These are phyloP conservation scores for Gambelia wislizenii DNA, from an alignment of 2,797 vertebrate genomes.

Conservation along the genomic window DNA sequence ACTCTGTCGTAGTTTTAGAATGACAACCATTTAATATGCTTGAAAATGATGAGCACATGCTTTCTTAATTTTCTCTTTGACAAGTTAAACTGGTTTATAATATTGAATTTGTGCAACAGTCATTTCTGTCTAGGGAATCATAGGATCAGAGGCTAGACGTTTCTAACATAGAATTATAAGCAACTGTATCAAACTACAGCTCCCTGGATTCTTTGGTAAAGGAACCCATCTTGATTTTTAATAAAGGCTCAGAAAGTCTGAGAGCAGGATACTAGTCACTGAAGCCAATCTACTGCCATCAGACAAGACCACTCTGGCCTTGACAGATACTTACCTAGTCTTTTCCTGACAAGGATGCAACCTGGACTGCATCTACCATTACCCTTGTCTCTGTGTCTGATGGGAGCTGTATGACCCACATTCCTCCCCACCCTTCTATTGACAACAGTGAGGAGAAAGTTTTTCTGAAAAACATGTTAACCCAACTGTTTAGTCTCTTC, in stretches of 20 bases:
- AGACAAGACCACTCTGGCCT: neutral
- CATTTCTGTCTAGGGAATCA: neutral
- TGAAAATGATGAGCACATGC: neutral
- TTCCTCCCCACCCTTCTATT: neutral
- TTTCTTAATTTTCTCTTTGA: neutral
- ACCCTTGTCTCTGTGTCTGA: neutral
- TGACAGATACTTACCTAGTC: neutral
- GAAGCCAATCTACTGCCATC: neutral
- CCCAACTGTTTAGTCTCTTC: neutral
- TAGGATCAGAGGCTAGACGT: neutral
- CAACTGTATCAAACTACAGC: neutral
- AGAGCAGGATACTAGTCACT: neutral
- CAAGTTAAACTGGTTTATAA: neutral
- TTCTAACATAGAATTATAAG: neutral
- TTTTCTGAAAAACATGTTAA: too few species aligned
- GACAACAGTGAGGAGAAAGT: neutral
- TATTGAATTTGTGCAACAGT: neutral
- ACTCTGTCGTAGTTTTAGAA: too few species aligned
- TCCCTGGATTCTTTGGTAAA: neutral
- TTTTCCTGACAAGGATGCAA: too few species aligned
- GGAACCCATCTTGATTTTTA: neutral
- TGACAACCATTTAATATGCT: neutral
- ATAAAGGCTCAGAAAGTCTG: neutral
- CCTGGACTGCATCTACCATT: neutral
- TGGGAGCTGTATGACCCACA: neutral